Evolutionary conservation across 2,888 invertebrate species (phyloP).

Genomic region (Noctua fimbriata): DNA sequence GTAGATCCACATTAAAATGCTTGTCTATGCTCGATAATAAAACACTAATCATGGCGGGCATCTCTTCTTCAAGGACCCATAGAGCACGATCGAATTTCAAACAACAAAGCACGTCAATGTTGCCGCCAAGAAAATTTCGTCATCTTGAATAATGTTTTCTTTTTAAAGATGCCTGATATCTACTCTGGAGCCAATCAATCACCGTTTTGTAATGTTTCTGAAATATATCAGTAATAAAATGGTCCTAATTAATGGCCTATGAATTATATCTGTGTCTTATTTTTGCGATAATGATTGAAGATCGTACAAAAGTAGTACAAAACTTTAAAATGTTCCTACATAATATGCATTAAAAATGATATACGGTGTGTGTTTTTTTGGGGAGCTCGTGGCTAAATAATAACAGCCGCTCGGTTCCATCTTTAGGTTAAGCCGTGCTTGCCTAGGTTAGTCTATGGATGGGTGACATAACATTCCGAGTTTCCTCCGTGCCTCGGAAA

Average conservation of each 20-base stretch:
- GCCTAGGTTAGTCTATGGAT: no score
- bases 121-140: slow-evolving; percentile 52
- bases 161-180: slow-evolving; percentile 56
- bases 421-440: no score
- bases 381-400: no score
- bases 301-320: not conserved
- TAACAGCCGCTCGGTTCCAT: no score
- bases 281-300: slow-evolving; percentile 2
- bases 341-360: no score
- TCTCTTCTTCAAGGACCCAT: slow-evolving; percentile 72
- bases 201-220: slow-evolving; percentile 25
- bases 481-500: no score
- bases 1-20: not conserved
- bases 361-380: no score
- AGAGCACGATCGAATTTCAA: slow-evolving; percentile 71
- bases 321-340: no score
- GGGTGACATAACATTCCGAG: no score
- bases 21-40: slow-evolving; percentile 28
- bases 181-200: slow-evolving; percentile 45
- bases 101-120: slow-evolving; percentile 63
- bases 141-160: slow-evolving; percentile 61
- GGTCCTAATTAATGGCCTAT: slow-evolving; percentile 7
- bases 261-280: not conserved
- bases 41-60: slow-evolving; percentile 39
- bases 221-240: slow-evolving; percentile 13